Evolutionary conservation across 2,113 vertebrate genomes (phyloP).

Genomic region (Pitta sordida): DNA sequence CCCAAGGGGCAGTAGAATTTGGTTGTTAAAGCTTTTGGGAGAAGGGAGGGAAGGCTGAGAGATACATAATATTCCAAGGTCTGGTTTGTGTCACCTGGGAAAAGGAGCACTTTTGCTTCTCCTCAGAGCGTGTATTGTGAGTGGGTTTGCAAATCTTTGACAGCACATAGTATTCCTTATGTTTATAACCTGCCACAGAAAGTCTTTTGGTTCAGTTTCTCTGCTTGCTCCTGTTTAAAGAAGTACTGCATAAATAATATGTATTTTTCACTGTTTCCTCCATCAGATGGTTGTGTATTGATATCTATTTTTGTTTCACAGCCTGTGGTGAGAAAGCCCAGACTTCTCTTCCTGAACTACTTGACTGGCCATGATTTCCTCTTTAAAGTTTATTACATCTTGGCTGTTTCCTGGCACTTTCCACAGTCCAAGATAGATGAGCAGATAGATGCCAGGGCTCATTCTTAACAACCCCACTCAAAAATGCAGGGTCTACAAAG

Average conservation of each 20-base stretch:
- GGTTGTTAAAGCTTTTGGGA: not conserved
- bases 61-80: not conserved
- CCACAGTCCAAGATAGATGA: not conserved
- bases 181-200: not conserved
- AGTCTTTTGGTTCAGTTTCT: not conserved
- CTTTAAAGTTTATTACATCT: slow-evolving; percentile 17
- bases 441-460: not conserved
- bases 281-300: slow-evolving; percentile 12
- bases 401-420: slow-evolving; percentile 5
- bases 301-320: slow-evolving; percentile 32
- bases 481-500: not conserved
- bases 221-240: slow-evolving; percentile 11
- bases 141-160: not conserved
- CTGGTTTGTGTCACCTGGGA: not conserved
- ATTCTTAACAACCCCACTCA: not conserved
- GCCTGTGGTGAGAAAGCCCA: slow-evolving; percentile 22
- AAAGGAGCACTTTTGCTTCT: not conserved
- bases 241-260: slow-evolving; percentile 4
- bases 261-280: slow-evolving; percentile 14
- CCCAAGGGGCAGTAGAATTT: not conserved
- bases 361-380: slow-evolving; percentile 23
- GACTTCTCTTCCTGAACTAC: slow-evolving; percentile 33
- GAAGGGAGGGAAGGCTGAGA: not conserved
- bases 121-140: not conserved
- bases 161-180: not conserved